Conservation (phyloP, 2,797 vertebrate species). For the Crax fasciolata region DNA sequence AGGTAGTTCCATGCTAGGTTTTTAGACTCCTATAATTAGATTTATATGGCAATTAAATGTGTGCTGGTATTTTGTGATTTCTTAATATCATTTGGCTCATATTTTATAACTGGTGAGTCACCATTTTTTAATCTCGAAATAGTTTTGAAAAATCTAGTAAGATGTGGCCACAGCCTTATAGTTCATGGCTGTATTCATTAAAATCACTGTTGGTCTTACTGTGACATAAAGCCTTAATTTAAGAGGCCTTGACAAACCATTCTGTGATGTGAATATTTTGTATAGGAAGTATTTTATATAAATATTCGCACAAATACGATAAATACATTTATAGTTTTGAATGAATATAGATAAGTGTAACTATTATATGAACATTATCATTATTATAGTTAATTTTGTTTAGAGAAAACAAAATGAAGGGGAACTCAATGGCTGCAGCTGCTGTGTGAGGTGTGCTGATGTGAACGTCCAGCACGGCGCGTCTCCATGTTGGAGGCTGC, state of each 20-base stretch:
- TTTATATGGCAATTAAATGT: slow-evolving; percentile 16
- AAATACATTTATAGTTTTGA: neutral
- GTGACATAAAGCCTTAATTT: neutral
- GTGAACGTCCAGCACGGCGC: neutral
- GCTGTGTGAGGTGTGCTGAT: neutral
- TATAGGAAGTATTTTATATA: neutral
- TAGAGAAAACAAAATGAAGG: neutral
- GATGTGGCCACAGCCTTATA: neutral
- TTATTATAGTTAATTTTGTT: neutral
- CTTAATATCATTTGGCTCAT: neutral
- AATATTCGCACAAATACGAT: neutral
- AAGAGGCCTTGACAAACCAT: neutral
- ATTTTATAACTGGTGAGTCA: slow-evolving; percentile 38
- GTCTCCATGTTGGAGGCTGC: neutral
- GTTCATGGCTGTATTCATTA: neutral
- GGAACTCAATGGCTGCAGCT: neutral
- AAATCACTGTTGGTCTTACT: neutral
- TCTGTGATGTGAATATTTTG: neutral
- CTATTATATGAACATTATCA: neutral
- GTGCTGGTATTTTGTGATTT: slow-evolving; percentile 1
- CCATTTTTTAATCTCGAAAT: slow-evolving; percentile 12
- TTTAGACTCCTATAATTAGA: slow-evolving; percentile 19
- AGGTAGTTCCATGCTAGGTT: slow-evolving; percentile 44
- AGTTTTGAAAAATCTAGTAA: neutral
- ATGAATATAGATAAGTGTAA: neutral